A percentile compares a stretch with the other conserved stretches of the same genome.
These are phyloP conservation scores for Eilema sororculum DNA, from an alignment of 2,888 invertebrate genomes.

Conservation along the genomic window DNA sequence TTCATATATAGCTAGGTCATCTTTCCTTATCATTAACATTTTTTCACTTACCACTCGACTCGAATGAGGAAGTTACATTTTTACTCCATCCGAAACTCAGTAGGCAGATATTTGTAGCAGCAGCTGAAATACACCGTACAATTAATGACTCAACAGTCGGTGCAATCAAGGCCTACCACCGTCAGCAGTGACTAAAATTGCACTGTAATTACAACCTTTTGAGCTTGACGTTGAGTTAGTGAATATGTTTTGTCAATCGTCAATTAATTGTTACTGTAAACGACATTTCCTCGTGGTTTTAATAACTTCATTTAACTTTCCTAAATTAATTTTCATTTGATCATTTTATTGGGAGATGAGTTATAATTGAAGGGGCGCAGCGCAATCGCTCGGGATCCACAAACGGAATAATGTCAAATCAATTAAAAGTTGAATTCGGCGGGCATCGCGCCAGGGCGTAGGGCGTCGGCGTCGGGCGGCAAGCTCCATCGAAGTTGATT, in stretches of 20 bases:
- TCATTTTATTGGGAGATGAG: slow-evolving; percentile 80
- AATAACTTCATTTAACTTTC: slow-evolving; percentile 81
- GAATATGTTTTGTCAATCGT: neutral
- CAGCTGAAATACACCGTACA: neutral
- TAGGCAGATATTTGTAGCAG: neutral
- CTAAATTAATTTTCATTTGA: slow-evolving; percentile 83
- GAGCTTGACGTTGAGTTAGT: neutral
- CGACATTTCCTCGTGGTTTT: slow-evolving; percentile 61
- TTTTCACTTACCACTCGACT: neutral
- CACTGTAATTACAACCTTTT: slow-evolving; percentile 4
- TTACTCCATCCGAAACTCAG: neutral
- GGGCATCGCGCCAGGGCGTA: slow-evolving; percentile 73
- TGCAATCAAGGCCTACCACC: neutral
- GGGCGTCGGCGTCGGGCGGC: slow-evolving; percentile 76
- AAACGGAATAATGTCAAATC: slow-evolving; percentile 85
- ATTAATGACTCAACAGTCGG: neutral
- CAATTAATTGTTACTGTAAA: slow-evolving; percentile 12
- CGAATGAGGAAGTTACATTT: too few relatives aligned
- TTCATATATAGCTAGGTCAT: too few relatives aligned
- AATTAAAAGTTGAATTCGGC: slow-evolving; percentile 83
- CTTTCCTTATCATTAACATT: neutral
- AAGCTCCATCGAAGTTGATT: slow-evolving; percentile 71
- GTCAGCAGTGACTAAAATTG: neutral
- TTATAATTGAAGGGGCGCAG: slow-evolving; percentile 81
- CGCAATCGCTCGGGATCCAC: slow-evolving; percentile 75